Percentiles rank a stretch among this genome's conserved stretches.
These are phyloP conservation scores for Macquaria ambigua DNA, from an alignment of 2,113 vertebrate species.

Conservation along the genomic window DNA sequence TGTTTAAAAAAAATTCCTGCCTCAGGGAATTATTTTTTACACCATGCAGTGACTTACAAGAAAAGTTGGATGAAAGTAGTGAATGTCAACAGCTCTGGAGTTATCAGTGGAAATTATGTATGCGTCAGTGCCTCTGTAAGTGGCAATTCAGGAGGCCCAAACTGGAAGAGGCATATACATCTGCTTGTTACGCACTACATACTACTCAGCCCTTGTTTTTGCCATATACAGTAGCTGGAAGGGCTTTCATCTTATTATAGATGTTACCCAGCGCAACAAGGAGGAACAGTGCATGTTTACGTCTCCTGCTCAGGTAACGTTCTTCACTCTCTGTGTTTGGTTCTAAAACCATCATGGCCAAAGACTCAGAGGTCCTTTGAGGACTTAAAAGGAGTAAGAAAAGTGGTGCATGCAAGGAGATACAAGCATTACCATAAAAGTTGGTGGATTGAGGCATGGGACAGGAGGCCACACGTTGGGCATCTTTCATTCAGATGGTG, in stretches of 20 bases:
- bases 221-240: not conserved
- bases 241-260: slow-evolving; percentile 23
- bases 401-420: not conserved
- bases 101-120: slow-evolving; percentile 54
- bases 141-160: slow-evolving; percentile 36
- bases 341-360: not conserved
- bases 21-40: slow-evolving; percentile 39
- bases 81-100: slow-evolving; percentile 58
- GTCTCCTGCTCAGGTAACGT: not conserved
- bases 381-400: not conserved
- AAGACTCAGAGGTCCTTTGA: not conserved
- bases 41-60: slow-evolving; percentile 45
- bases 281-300: not conserved
- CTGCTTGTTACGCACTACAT: slow-evolving; percentile 4
- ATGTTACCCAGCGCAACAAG: not conserved
- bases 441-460: not conserved
- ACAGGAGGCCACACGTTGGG: not conserved
- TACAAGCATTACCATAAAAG: not conserved
- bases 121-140: slow-evolving; percentile 28
- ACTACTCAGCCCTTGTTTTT: slow-evolving; percentile 29
- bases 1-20: slow-evolving; percentile 45
- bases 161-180: slow-evolving; percentile 10
- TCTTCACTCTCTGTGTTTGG: not conserved
- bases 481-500: not conserved
- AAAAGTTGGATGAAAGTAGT: slow-evolving; percentile 61